Conservation (phyloP, 2,113 vertebrate genomes). For the Microcebus ravelobensis region DNA sequence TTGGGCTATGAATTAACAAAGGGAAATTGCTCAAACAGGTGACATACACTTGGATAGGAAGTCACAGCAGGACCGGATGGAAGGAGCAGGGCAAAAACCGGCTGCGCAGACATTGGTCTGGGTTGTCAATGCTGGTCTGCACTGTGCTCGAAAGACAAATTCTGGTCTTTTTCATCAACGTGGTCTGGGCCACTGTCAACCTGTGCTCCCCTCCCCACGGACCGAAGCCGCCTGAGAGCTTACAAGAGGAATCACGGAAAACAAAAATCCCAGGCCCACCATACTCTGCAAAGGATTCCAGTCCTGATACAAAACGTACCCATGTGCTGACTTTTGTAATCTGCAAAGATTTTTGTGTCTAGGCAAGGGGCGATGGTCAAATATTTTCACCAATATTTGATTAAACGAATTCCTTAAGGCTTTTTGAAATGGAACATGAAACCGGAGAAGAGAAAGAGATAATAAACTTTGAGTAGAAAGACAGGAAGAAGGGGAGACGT, state of each 20-base stretch:
- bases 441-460: neutral
- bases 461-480: too few relatives aligned
- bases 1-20: neutral
- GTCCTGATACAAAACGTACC: too few relatives aligned
- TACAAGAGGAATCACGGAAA: neutral
- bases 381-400: neutral
- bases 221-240: too few relatives aligned
- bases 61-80: fast-evolving
- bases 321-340: neutral
- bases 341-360: neutral
- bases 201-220: neutral
- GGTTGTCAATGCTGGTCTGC: fast-evolving
- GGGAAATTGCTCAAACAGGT: neutral
- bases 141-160: fast-evolving
- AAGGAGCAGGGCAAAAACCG: too few relatives aligned
- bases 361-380: neutral
- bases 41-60: neutral
- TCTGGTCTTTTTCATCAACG: fast-evolving
- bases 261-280: neutral
- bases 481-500: neutral
- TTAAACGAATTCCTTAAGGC: neutral
- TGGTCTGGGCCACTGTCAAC: fast-evolving
- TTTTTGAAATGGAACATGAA: neutral
- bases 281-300: neutral
- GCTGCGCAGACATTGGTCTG: fast-evolving